Evolutionary conservation across 1,140 invertebrate genomes (phyloP).

Genomic region (Apis dorsata): DNA sequence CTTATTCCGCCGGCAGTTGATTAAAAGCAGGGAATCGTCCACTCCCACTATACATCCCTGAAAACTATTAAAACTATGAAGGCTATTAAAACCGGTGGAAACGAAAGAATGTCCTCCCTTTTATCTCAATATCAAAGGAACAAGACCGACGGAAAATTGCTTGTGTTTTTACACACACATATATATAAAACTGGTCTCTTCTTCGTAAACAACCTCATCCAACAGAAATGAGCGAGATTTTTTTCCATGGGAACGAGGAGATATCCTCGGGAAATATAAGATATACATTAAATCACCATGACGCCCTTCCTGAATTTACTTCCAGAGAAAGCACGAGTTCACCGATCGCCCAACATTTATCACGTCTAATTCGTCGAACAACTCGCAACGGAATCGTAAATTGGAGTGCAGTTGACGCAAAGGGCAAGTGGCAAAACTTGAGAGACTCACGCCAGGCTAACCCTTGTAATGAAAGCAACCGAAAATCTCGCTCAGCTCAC

Average conservation of each 20-base stretch:
- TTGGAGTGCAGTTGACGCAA: conserved; percentile 55
- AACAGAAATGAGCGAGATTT: not conserved
- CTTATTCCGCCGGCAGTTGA: not conserved
- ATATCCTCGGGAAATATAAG: not conserved
- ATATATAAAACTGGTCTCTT: too few relatives aligned
- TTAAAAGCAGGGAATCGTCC: conserved; percentile 2
- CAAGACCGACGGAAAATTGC: conserved; percentile 6
- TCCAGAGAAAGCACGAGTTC: not conserved
- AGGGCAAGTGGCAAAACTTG: conserved; percentile 33
- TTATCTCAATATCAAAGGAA: not conserved
- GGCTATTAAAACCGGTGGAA: conserved; percentile 21
- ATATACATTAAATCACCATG: not conserved
- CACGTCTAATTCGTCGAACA: conserved; percentile 59
- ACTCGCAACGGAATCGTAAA: conserved; percentile 45
- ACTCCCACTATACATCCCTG: not conserved
- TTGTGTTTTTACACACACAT: not conserved
- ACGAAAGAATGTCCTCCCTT: not conserved
- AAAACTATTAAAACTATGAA: conserved; percentile 8
- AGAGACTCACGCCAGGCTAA: conserved; percentile 6
- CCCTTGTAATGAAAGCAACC: conserved; percentile 42
- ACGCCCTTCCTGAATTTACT: not conserved
- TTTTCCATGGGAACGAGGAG: not conserved
- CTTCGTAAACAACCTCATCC: not conserved
- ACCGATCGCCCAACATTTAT: conserved; percentile 55
- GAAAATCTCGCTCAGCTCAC: conserved; percentile 48